These are phyloP conservation scores for Ctenoplectra terminalis DNA, from an alignment of 1,140 invertebrate species.

Conservation along the genomic window DNA sequence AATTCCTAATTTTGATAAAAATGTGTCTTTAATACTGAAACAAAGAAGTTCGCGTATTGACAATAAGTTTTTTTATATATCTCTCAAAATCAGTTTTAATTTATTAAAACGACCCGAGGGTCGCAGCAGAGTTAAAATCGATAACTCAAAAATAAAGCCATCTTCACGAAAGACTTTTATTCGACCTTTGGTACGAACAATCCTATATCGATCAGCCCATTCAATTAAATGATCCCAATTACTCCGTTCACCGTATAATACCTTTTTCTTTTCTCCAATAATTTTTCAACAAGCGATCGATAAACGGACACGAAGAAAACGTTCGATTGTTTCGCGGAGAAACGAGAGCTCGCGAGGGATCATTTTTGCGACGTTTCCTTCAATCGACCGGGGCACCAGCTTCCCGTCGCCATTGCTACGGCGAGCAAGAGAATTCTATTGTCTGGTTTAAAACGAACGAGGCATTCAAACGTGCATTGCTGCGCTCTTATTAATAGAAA, in stretches of 20 bases:
- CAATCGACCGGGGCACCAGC: neutral
- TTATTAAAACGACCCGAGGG: too few relatives aligned
- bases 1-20: too few relatives aligned
- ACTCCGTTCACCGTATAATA: neutral
- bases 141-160: too few relatives aligned
- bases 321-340: conserved; percentile 1
- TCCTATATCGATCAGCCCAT: neutral
- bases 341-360: neutral
- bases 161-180: too few relatives aligned
- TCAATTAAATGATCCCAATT: neutral
- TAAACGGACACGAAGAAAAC: neutral
- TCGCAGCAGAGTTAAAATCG: too few relatives aligned
- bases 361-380: neutral
- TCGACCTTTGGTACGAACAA: too few relatives aligned
- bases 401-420: neutral
- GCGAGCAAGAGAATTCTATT: neutral
- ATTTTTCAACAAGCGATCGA: neutral
- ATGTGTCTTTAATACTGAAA: too few relatives aligned
- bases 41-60: too few relatives aligned
- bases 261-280: neutral
- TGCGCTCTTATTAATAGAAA: neutral
- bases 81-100: too few relatives aligned
- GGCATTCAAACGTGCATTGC: neutral
- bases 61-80: too few relatives aligned
- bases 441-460: conserved; percentile 3